Evolutionary conservation across 2,888 invertebrate species (phyloP).

Genomic region (Leptinotarsa juncta): DNA sequence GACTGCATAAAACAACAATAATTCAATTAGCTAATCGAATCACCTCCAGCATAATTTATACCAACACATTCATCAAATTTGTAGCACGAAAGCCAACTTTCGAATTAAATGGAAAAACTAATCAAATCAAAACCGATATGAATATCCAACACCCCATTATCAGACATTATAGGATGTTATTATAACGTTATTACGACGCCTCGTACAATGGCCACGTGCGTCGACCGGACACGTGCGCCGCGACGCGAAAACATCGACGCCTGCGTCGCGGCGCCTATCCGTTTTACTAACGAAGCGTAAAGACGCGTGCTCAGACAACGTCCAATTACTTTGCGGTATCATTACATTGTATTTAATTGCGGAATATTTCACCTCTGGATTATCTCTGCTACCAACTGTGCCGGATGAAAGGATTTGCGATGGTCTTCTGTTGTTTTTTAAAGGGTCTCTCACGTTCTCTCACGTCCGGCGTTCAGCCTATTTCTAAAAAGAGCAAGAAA

Average conservation of each 20-base stretch:
- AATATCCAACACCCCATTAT: slow-evolving; percentile 20
- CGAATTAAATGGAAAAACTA: slow-evolving; percentile 41
- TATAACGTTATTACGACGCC: slow-evolving; percentile 55
- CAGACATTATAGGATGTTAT: slow-evolving; percentile 51
- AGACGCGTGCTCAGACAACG: slow-evolving; percentile 62
- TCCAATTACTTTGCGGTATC: slow-evolving; percentile 65
- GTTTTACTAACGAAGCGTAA: slow-evolving; percentile 62
- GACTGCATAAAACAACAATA: slow-evolving; percentile 3
- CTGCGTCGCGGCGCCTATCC: slow-evolving; percentile 47
- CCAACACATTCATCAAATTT: slow-evolving; percentile 39
- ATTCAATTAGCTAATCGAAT: slow-evolving; percentile 27
- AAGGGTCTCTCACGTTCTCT: background rate
- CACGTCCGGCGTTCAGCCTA: no score
- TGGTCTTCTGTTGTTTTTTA: slow-evolving; percentile 1
- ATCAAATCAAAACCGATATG: slow-evolving; percentile 48
- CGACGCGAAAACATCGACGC: slow-evolving; percentile 53
- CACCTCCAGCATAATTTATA: background rate
- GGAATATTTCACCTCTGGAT: slow-evolving; percentile 44
- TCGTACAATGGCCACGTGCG: slow-evolving; percentile 53
- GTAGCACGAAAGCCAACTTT: slow-evolving; percentile 27
- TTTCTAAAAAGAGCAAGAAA: no score
- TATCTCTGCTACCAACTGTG: slow-evolving; percentile 14
- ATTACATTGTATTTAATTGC: slow-evolving; percentile 61
- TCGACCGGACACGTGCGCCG: slow-evolving; percentile 48
- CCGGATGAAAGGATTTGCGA: slow-evolving; percentile 8